Conservation (phyloP, 2,888 invertebrate genomes). For the Oligia strigilis region DNA sequence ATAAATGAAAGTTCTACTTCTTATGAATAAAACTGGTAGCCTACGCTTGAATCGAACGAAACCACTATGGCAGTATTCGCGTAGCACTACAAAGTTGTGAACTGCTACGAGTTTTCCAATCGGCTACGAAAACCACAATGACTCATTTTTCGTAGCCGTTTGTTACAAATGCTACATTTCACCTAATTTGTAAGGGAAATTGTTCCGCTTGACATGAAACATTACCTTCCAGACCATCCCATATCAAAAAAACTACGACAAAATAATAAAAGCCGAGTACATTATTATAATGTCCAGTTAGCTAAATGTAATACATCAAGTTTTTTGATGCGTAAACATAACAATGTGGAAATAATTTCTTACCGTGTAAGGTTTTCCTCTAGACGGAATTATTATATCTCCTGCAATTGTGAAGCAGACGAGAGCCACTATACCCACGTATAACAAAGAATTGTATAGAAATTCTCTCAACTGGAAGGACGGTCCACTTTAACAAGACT, state of each 20-base stretch:
- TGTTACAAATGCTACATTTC: slow-evolving; percentile 24
- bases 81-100: slow-evolving; percentile 30
- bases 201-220: slow-evolving; percentile 39
- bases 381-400: slow-evolving; percentile 60
- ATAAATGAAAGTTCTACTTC: not conserved
- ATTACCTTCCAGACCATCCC: slow-evolving; percentile 20
- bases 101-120: slow-evolving; percentile 59
- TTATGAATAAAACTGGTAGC: slow-evolving; percentile 5
- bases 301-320: slow-evolving; percentile 48
- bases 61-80: slow-evolving; percentile 8
- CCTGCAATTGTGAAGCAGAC: slow-evolving; percentile 63
- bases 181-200: slow-evolving; percentile 30
- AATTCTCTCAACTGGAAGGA: slow-evolving; percentile 61
- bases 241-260: slow-evolving; percentile 28
- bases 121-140: slow-evolving; percentile 22
- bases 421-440: slow-evolving; percentile 60
- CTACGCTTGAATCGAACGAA: slow-evolving; percentile 7
- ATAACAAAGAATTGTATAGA: slow-evolving; percentile 66
- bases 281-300: slow-evolving; percentile 46
- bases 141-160: slow-evolving; percentile 39
- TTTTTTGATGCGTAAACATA: slow-evolving; percentile 54
- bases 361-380: slow-evolving; percentile 50
- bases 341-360: slow-evolving; percentile 59
- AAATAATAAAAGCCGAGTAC: slow-evolving; percentile 40
- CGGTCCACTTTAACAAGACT: slow-evolving; percentile 67